Evolutionary conservation across 2,797 vertebrate species (phyloP).

Genomic region (Borostomias antarcticus): DNA sequence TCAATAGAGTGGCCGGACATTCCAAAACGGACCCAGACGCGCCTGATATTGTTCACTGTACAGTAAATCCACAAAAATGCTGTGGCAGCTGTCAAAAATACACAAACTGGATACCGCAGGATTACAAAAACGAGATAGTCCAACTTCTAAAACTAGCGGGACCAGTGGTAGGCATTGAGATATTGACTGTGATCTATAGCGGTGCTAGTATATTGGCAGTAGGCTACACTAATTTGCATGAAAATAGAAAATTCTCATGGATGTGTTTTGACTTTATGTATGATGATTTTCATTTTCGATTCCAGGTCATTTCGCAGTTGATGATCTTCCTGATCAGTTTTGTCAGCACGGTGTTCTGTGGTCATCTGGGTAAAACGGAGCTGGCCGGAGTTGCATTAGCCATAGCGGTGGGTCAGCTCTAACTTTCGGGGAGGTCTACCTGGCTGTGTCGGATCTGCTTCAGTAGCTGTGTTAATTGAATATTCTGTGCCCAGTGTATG

Average conservation of each 20-base stretch:
- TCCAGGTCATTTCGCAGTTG: slow-evolving; percentile 82
- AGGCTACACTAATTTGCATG: too few species aligned
- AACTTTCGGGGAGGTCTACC: background rate
- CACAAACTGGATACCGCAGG: slow-evolving; percentile 44
- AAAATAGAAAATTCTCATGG: background rate
- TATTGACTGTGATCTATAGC: background rate
- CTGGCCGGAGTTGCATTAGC: slow-evolving; percentile 82
- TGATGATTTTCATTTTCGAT: slow-evolving; percentile 15
- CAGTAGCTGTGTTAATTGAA: too few species aligned
- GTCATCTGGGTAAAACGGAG: slow-evolving; percentile 85
- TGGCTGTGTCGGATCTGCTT: background rate
- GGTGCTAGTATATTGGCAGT: too few species aligned
- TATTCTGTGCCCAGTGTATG: background rate
- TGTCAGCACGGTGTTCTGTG: slow-evolving; percentile 88
- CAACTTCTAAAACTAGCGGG: slow-evolving; percentile 67
- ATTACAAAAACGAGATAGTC: slow-evolving; percentile 63
- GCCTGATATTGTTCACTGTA: too few species aligned
- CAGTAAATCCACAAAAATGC: too few species aligned
- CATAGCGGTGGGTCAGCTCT: slow-evolving; percentile 71
- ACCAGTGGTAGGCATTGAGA: slow-evolving; percentile 63
- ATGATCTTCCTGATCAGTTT: slow-evolving; percentile 82
- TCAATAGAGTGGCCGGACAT: slow-evolving; percentile 5
- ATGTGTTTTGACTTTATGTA: background rate
- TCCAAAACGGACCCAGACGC: slow-evolving; percentile 42
- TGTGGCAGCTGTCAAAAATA: slow-evolving; percentile 57